Evolutionary conservation across 92 coral and sea anemone species (phyloP), one percentile per base, ranked within the genome.

Genomic region (Actinernus sp.): DNA sequence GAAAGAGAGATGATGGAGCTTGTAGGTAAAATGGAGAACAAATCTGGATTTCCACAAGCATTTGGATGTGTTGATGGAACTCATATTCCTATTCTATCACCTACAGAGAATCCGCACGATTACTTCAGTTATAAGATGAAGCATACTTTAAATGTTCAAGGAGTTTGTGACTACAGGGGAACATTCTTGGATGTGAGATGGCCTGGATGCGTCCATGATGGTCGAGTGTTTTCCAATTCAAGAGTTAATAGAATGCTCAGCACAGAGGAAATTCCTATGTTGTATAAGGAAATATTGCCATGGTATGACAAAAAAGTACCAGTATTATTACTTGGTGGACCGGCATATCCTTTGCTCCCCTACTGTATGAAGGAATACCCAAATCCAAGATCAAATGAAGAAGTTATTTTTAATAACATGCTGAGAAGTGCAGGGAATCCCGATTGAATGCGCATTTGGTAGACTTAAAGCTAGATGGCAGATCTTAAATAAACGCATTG

Each of bases 21-120:
- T 27, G 58, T 81, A 31, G 26, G 16, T 7, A 44, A 49, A 32
- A 63, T 71, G 68, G 79, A 71, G 45, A 71, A 47, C 44, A 33
- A 38, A 71, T 77, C 18, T 61, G 85, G 78, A 27, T 78, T 78
- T 39, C 85, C 85, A 21, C 78, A 68, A 37, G 71, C 28, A 34
- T 78, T 78, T 65, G 85, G 77, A 21, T 57, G 81, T 52, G 87
- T 80, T 37, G 81, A 80, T 72, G 81, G 87, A 27, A 80, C 81
- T 16, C 75, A 80, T 55, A 73, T 73, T 31, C 75, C 56, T 28
- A 72, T 71, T 40, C 41, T 50, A 49, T 62, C 58, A 55, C 81
- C 87, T 16, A 44, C 58, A 27, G 75, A 62, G 49, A 61, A 64
- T 33, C 73, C 81, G 18, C 81, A 81, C 16, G 81, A 80, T 49